phyloP scores from a whole-genome alignment of 2,888 invertebrate species.

The Drosophila setosimentum region DNA sequence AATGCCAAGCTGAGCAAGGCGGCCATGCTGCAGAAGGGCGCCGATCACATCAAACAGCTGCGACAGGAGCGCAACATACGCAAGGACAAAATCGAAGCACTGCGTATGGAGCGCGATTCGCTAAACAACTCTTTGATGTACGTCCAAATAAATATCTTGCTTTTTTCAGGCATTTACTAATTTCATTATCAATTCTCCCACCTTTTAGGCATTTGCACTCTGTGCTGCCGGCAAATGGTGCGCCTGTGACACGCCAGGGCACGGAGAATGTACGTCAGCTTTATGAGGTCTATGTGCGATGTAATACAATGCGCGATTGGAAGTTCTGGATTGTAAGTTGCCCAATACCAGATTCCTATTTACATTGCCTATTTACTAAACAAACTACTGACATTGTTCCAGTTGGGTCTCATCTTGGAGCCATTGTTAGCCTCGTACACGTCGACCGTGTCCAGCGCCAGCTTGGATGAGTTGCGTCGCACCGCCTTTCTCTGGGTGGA shows the following conservation, averaged over 20 bases:
- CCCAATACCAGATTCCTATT: neutral
- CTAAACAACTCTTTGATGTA: constrained; percentile 96
- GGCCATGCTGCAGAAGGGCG: constrained; percentile 98
- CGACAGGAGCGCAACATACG: constrained; percentile 93
- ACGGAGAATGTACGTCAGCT: constrained; percentile 96
- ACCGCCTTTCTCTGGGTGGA: constrained; percentile 97
- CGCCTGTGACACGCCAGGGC: constrained; percentile 95
- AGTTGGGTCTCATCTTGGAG: constrained; percentile 97
- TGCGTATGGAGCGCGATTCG: constrained; percentile 95
- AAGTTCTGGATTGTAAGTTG: constrained; percentile 97
- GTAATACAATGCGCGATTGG: constrained; percentile 96
- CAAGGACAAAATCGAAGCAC: constrained; percentile 94
- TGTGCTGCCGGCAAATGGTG: constrained; percentile 97
- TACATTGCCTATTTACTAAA: neutral
- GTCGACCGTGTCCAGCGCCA: constrained; percentile 95
- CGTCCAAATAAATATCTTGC: constrained; percentile 12
- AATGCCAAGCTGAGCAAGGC: constrained; percentile 97
- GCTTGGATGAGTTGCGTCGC: constrained; percentile 95
- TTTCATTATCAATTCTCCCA: too few relatives aligned
- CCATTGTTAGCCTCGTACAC: constrained; percentile 96
- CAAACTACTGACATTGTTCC: constrained; percentile 49
- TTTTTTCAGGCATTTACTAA: neutral
- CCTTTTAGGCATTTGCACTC: constrained; percentile 94
- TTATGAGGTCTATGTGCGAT: constrained; percentile 96
- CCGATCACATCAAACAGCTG: constrained; percentile 96